Conservation (phyloP, 2,797 vertebrate species). For the Taenioides sp. region DNA sequence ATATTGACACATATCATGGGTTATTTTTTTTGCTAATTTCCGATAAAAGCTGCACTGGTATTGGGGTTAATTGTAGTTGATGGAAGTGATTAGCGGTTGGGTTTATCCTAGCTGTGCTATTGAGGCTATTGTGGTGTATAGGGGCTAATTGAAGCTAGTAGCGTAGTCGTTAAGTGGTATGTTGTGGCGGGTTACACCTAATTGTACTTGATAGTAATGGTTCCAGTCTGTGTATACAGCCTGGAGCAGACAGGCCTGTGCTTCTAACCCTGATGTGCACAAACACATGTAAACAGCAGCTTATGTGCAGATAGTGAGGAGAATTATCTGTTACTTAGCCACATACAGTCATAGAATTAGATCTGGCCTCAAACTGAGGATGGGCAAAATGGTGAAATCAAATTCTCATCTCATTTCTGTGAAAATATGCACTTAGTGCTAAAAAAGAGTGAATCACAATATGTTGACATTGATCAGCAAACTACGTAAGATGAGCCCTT, state of each 20-base stretch:
- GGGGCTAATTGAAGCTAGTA: constrained; percentile 72
- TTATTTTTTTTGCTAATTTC: constrained; percentile 56
- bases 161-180: constrained; percentile 68
- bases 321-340: not conserved
- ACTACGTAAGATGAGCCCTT: no score
- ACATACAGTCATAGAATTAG: not conserved
- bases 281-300: constrained; percentile 15
- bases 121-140: constrained; percentile 57
- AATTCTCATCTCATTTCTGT: no score
- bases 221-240: constrained; percentile 76
- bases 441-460: no score
- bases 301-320: not conserved
- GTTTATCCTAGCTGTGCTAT: constrained; percentile 54
- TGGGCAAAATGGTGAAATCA: no score
- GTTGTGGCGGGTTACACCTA: constrained; percentile 66
- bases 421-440: no score
- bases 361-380: not conserved
- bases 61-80: constrained; percentile 63
- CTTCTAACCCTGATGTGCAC: constrained; percentile 32
- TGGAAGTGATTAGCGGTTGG: constrained; percentile 66
- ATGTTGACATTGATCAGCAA: no score
- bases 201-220: constrained; percentile 77
- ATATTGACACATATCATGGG: not conserved
- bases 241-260: constrained; percentile 53
- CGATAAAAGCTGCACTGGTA: constrained; percentile 49